These are phyloP conservation scores for Numenius phaeopus DNA, from an alignment of 2,797 vertebrate genomes.

Conservation along the genomic window DNA sequence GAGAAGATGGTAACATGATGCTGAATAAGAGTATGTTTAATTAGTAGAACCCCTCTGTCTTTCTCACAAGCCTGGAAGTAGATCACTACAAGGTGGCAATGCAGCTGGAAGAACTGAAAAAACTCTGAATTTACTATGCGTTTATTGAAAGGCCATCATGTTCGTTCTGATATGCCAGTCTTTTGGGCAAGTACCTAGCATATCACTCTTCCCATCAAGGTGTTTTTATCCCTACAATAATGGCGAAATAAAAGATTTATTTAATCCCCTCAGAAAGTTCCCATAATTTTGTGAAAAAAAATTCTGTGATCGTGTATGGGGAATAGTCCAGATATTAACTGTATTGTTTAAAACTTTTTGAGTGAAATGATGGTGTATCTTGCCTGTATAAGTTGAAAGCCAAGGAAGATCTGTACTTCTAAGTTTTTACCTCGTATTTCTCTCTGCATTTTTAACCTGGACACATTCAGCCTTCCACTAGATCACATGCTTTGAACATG, in stretches of 20 bases:
- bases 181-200: not conserved
- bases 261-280: not conserved
- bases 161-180: not conserved
- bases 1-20: not conserved
- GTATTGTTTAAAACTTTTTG: rapidly evolving
- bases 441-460: not conserved
- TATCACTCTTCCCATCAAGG: not conserved
- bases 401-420: not conserved
- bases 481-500: rapidly evolving
- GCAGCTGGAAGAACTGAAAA: not conserved
- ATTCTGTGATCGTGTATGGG: rapidly evolving
- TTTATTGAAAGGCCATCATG: not conserved
- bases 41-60: not conserved
- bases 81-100: not conserved
- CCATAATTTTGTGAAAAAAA: not conserved
- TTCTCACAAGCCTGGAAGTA: not conserved
- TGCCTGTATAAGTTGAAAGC: not conserved
- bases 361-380: not conserved
- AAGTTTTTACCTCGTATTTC: not conserved
- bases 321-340: not conserved
- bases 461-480: not conserved
- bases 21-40: not conserved
- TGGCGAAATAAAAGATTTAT: not conserved
- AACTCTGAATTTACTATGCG: rapidly evolving
- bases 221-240: not conserved